Percentiles rank a stretch among this genome's conserved stretches.
These are phyloP conservation scores for Dasyornis broadbenti DNA, from an alignment of 2,113 vertebrate genomes.

Conservation along the genomic window DNA sequence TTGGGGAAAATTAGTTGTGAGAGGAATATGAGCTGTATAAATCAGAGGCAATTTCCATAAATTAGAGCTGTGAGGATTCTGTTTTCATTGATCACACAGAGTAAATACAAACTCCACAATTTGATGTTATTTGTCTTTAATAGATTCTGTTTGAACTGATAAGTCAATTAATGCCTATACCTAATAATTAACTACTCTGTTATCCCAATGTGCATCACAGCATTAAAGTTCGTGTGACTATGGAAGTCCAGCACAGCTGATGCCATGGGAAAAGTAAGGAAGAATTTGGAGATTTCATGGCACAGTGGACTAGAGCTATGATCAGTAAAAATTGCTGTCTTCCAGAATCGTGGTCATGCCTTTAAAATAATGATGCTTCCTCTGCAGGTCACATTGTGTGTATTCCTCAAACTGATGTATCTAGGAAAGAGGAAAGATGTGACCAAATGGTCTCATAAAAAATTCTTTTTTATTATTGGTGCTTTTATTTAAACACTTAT, in stretches of 20 bases:
- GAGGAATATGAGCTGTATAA: background rate
- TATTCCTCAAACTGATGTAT: background rate
- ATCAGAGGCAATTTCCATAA: background rate
- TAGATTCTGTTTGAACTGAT: background rate
- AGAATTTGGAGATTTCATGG: background rate
- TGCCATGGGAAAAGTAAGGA: background rate
- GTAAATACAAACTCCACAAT: background rate
- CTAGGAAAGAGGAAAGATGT: background rate
- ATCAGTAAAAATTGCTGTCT: background rate
- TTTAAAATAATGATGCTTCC: background rate
- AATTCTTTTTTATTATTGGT: background rate
- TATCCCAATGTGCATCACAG: background rate
- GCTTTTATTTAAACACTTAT: constrained; percentile 1
- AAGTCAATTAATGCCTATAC: background rate
- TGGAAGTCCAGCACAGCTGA: background rate
- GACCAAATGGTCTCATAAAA: background rate
- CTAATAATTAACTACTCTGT: background rate
- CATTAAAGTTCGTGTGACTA: background rate
- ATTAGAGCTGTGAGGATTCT: background rate
- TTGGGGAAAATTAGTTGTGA: background rate
- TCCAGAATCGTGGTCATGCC: background rate
- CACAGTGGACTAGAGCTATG: background rate
- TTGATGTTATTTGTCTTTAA: background rate
- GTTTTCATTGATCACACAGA: background rate
- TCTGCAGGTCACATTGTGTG: background rate